Percentiles rank a stretch among this genome's conserved stretches.
phyloP scores from a whole-genome alignment of 2,797 vertebrate genomes.

The Halcyon chelicuti region DNA sequence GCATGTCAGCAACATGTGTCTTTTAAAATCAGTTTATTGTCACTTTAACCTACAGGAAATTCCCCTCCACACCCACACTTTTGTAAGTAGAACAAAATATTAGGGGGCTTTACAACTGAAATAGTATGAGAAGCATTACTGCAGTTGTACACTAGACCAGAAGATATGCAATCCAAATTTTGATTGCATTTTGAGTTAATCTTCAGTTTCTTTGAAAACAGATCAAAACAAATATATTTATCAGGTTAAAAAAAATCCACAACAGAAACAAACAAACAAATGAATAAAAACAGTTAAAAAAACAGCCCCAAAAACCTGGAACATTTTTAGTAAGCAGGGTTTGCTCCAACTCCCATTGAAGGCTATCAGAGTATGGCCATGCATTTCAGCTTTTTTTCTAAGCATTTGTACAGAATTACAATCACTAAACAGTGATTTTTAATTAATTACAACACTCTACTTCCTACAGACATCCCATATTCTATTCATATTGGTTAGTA shows the following conservation, averaged over 20 bases:
- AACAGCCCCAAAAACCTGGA: neutral
- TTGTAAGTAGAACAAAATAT: conserved; percentile 16
- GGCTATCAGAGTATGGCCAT: neutral
- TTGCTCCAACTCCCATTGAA: neutral
- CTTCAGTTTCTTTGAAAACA: neutral
- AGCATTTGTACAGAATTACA: neutral
- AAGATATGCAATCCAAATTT: neutral
- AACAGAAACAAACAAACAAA: too few relatives aligned
- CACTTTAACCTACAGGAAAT: conserved; percentile 44
- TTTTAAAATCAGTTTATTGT: conserved; percentile 36
- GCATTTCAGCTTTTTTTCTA: neutral
- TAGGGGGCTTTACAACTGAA: neutral
- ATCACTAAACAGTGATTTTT: neutral
- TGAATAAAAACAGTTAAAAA: too few relatives aligned
- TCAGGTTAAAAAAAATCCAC: neutral
- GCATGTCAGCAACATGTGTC: conserved; percentile 2
- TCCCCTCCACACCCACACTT: neutral
- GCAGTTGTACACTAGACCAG: neutral
- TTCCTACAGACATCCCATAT: neutral
- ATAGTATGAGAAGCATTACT: conserved; percentile 1
- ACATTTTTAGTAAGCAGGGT: neutral
- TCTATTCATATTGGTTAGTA: neutral
- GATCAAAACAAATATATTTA: neutral
- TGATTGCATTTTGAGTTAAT: neutral
- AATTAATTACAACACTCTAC: neutral